Conservation (phyloP, 2,797 vertebrate genomes). For the Danio albolineatus region DNA sequence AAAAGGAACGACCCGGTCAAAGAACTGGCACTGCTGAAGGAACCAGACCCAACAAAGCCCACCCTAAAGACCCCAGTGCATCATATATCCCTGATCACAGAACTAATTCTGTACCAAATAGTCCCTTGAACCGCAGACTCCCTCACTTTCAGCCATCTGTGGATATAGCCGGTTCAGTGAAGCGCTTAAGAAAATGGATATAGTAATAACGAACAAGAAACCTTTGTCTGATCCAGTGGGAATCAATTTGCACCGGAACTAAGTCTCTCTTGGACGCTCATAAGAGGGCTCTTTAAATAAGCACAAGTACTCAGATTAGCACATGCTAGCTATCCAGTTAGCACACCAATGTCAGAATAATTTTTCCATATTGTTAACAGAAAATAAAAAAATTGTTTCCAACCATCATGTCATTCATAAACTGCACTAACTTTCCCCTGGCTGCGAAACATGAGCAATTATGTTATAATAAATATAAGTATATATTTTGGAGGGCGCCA, state of each 20-base stretch:
- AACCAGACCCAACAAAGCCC: conserved; percentile 49
- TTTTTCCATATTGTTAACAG: no score
- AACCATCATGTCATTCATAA: no score
- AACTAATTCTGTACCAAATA: conserved; percentile 36
- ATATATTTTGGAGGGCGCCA: no score
- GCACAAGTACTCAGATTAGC: background rate
- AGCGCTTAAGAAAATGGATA: conserved; percentile 23
- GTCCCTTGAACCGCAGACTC: background rate
- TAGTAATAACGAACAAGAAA: conserved; percentile 27
- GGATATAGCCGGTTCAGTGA: conserved; percentile 14
- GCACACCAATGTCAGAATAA: background rate
- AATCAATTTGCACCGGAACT: background rate
- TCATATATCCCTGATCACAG: conserved; percentile 36
- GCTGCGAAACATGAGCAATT: no score
- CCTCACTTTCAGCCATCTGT: conserved; percentile 4
- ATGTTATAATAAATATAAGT: no score
- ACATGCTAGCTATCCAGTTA: background rate
- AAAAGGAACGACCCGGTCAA: conserved; percentile 51
- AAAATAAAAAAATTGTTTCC: no score
- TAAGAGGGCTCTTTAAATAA: conserved; percentile 9
- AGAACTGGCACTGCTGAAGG: conserved; percentile 40
- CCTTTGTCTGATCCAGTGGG: conserved; percentile 20
- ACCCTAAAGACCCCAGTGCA: conserved; percentile 50
- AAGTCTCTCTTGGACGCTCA: conserved; percentile 24
- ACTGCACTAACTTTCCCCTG: no score